Evolutionary conservation across 2,888 invertebrate species (phyloP).

Genomic region (Scrobipalpa atriplicella): DNA sequence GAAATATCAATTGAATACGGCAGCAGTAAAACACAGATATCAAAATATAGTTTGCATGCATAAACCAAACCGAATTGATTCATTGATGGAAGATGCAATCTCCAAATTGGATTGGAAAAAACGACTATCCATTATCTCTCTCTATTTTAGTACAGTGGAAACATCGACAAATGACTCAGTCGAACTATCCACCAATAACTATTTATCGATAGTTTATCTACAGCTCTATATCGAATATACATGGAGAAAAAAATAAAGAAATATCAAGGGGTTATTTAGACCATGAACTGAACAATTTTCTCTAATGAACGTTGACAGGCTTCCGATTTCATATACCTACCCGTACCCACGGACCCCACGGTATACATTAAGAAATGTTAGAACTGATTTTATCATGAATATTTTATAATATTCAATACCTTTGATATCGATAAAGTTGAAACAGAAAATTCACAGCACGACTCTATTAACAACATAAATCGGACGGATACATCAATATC

Average conservation of each 20-base stretch:
- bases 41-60: not conserved
- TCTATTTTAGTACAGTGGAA: not conserved
- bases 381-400: too few relatives aligned
- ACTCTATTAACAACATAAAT: conserved; percentile 12
- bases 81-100: conserved; percentile 11
- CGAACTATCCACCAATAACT: too few relatives aligned
- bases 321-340: too few relatives aligned
- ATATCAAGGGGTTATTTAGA: too few relatives aligned
- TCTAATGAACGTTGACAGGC: too few relatives aligned
- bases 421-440: not conserved
- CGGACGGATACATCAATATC: conserved; percentile 19
- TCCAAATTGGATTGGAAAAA: conserved; percentile 29
- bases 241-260: too few relatives aligned
- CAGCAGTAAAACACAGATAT: not conserved
- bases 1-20: not conserved
- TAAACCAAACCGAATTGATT: conserved; percentile 19
- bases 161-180: too few relatives aligned
- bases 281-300: too few relatives aligned
- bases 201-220: too few relatives aligned
- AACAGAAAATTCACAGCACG: not conserved
- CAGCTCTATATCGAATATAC: too few relatives aligned
- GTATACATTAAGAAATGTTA: too few relatives aligned
- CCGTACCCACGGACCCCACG: too few relatives aligned
- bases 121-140: conserved; percentile 22
- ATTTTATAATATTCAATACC: not conserved